These are phyloP conservation scores for Thunnus thynnus DNA, from an alignment of 2,113 vertebrate species.

Conservation along the genomic window DNA sequence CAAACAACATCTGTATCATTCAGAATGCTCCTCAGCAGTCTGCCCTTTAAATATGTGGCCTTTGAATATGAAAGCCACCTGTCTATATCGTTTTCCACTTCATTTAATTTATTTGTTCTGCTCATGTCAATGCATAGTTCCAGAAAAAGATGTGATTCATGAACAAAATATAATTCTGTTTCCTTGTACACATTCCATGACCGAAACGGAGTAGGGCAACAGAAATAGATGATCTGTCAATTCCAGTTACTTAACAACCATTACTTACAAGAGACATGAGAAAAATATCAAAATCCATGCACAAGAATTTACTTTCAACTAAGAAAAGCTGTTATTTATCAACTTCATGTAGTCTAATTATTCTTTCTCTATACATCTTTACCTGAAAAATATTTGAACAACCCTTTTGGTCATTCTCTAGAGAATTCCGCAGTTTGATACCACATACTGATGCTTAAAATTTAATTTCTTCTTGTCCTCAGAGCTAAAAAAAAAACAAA, in stretches of 20 bases:
- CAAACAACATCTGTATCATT: conserved; percentile 55
- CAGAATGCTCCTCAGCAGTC: conserved; percentile 2
- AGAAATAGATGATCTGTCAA: background rate
- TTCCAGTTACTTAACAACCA: background rate
- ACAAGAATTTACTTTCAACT: background rate
- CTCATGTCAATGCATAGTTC: background rate
- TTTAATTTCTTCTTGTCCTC: no score
- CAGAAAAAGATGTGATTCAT: background rate
- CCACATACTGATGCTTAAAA: background rate
- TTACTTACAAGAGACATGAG: background rate
- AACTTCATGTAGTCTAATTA: background rate
- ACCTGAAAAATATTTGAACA: background rate
- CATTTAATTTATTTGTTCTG: background rate
- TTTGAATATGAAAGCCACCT: conserved; percentile 25
- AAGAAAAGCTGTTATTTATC: background rate
- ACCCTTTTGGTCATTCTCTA: background rate
- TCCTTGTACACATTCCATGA: background rate
- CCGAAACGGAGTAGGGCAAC: background rate
- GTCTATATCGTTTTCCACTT: background rate
- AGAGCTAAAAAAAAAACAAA: no score
- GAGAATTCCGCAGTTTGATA: background rate
- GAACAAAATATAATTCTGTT: background rate
- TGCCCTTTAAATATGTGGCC: conserved; percentile 15
- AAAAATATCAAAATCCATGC: background rate
- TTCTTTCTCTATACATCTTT: background rate